Evolutionary conservation across 2,113 vertebrate species (phyloP), one percentile per base, ranked within the genome.

Genomic region (Cavia porcellus): DNA sequence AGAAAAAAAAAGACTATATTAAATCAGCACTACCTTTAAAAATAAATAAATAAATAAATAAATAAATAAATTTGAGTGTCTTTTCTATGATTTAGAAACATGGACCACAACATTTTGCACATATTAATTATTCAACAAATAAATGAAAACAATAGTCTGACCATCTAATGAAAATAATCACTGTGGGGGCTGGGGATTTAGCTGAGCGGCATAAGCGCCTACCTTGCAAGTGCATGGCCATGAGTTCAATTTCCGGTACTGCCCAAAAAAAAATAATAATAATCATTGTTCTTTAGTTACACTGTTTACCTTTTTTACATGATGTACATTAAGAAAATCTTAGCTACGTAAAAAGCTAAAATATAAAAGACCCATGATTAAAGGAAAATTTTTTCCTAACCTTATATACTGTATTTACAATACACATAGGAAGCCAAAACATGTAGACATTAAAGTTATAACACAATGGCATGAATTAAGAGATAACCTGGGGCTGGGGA

Each of bases 301-400:
- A 84, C 25, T 68, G 75, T 50, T 70, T 86, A 91, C 92, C 42
- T n/a, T 66, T 50, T 47, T 90, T 45, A 47, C 35, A 35, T 70
- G 42, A 88, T 30, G 38, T 61, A 90, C 32, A 88, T 0, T 64
- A 30, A 82, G 19, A 42, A 64, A 52, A 79, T 45, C 10, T 15
- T n/a, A 28, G 79, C 59, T 30, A 92, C 28, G 93, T 9, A 77
- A 14, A 45, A 92, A 86, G 42, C 35, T 89, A n/a, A 96, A 89
- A 92, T 57, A 70, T 45, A 64, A 84, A 92, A 9, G 45, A 77
- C 3, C 24, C 45, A 25, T 45, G 20, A 45, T 55, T 81, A 38
- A 91, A 66, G 62, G 70, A 92, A 72, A n/a, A 35, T 52, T 77
- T 70, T 90, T 42, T 25, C 79, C 61, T 81, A 72, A 72, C 20